These are phyloP conservation scores for Amaurobius ferox DNA, from an alignment of 2,888 invertebrate species.

Conservation along the genomic window DNA sequence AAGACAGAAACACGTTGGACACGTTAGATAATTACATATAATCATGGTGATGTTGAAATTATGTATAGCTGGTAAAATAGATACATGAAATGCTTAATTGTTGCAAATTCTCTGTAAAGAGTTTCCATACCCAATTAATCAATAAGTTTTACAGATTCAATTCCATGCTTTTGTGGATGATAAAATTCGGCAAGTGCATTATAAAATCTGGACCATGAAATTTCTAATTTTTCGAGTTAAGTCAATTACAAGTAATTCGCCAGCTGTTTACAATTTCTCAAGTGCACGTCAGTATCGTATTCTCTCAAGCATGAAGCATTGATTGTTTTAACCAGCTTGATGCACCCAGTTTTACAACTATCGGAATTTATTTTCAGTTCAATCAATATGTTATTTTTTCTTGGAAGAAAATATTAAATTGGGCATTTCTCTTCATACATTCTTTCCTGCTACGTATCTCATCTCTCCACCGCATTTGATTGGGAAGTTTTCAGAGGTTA, in stretches of 20 bases:
- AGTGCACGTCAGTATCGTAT: background rate
- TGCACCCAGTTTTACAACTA: background rate
- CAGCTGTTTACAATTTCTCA: conserved; percentile 5
- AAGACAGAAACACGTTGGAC: no score
- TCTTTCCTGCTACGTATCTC: no score
- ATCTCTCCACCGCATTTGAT: no score
- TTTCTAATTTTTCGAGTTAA: background rate
- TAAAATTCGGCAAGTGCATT: background rate
- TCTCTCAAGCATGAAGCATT: background rate
- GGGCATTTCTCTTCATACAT: background rate
- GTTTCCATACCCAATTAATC: background rate
- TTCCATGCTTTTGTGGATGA: background rate
- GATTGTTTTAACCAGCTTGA: background rate
- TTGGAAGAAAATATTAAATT: background rate
- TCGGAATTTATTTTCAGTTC: background rate
- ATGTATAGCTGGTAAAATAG: no score
- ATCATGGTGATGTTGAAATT: no score
- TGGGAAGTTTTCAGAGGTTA: no score
- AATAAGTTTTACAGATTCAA: background rate
- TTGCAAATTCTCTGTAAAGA: no score
- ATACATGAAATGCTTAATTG: no score
- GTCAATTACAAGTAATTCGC: background rate
- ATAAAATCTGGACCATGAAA: background rate
- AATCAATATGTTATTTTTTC: background rate
- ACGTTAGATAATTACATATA: no score